Base-by-base conservation (phyloP, 2,113 vertebrate genomes). In the Tapirus terrestris region DNA sequence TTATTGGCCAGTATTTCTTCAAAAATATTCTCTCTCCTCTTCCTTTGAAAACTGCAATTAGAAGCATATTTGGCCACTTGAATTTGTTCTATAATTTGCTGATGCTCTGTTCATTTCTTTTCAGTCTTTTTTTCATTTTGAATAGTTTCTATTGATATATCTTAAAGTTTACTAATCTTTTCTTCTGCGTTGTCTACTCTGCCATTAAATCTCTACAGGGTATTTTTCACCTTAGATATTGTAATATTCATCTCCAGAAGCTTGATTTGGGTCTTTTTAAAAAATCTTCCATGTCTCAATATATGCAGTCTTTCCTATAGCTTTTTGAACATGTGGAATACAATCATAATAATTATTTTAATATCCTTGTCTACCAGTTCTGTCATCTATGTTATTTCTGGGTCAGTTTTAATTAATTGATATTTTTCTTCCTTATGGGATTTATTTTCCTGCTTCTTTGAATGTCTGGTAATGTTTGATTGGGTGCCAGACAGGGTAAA, bases 311-410 rank as follows among this genome's bases (percentile, higher is more conserved):
- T 96, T 96, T 82, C 60, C 12, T 73, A 43, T 76, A 63, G 45
- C 31, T 94, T 91, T 58, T 63, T 88, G 86, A 85, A 63, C 33
- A 58, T 85, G 76, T 67, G 63, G 31, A 85, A 70, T 90, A 45
- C 1, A 63, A 3, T 93, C 80, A 90, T 63, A 63, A 51, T 86
- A 36, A 85, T 93, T 84, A 94, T 81, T 85, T 86, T 93, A 96
- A 65, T 75, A 67, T 27, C 14, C 33, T 65, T 58, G 8, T 72
- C 43, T 76, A 43, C 51, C 33, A 89, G 39, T 43, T 95, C n/a
- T 65, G 17, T 70, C 81, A 60, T 68, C 23, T 36, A 6, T 65
- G 25, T 86, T 86, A 80, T 85, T 94, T 93, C 72, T 79, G 61
- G 25, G 56, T 84, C 48, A 48, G 4, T 92, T 94, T 94, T 79